Base-by-base conservation (phyloP, 2,888 invertebrate genomes). In the Eilema sororculum region DNA sequence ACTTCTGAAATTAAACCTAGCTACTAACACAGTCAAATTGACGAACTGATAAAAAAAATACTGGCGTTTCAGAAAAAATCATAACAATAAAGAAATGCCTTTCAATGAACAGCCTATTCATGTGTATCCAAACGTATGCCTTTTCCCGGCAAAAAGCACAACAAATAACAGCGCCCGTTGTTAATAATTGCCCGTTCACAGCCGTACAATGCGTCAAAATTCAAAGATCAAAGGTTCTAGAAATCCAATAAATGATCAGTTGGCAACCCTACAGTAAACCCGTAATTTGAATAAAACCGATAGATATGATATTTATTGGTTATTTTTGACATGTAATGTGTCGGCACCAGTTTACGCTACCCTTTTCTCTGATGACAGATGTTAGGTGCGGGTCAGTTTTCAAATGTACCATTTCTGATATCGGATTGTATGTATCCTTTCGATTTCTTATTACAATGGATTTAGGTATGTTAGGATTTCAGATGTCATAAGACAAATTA, bases 251-350 rank as follows among this genome's bases (percentile, higher is more conserved):
- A 30, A 28, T 52, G 64, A 65, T 65, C 65, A 65, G 8, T 33
- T 57, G 65, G 13, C 33, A 65, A 33, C 33, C 65, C 33, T 57
- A 65, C 65, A n/a, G 10, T 33, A 2, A 4, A 24, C 37, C 24
- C 25, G 3, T 59, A 46, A 59, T 59, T 59, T 59, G 58, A 41
- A 66, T 66, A 59, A 66, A 59, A 66, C 24, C 24, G n/a, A 41
- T 13, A n/a, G 41, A 60, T 20, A 62, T 67, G 33, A 57, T 57
- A 68, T 68, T 68, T 63, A 63, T 63, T 58, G 57, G 56, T 41
- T 63, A 61, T 56, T 68, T 63, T 41, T 63, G 57, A 58, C 37
- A 22, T 41, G 63, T 62, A 63, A 63, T 57, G 62, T 41, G 24
- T 37, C 63, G 68, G 22, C 22, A 30, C 10, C 41, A 56, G 69